Evolutionary conservation across 2,888 invertebrate genomes (phyloP).

Genomic region (Rutpela maculata): DNA sequence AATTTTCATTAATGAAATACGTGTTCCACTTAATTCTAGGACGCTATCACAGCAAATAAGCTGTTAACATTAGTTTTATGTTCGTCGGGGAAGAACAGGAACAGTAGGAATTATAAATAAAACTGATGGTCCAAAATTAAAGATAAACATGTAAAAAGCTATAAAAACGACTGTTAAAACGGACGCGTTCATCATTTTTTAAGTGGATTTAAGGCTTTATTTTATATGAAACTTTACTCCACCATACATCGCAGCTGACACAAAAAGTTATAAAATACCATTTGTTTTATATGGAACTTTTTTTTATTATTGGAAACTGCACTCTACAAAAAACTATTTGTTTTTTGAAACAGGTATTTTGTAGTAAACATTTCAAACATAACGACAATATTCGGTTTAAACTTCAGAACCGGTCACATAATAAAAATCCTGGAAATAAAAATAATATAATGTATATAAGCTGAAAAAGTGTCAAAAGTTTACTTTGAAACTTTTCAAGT

Average conservation of each 20-base stretch:
- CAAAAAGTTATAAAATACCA: slow-evolving; percentile 10
- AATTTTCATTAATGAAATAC: background rate
- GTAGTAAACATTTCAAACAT: background rate
- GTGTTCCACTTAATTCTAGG: background rate
- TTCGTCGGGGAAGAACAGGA: slow-evolving; percentile 6
- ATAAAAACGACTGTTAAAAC: slow-evolving; percentile 38
- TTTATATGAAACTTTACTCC: background rate
- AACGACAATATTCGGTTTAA: background rate
- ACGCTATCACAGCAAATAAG: background rate
- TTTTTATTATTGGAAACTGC: background rate
- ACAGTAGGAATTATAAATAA: slow-evolving; percentile 30
- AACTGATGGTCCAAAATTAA: slow-evolving; percentile 37
- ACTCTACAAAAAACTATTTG: background rate
- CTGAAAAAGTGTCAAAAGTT: background rate
- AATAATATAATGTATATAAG: background rate
- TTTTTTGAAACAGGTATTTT: background rate
- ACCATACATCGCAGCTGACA: background rate
- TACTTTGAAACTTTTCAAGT: background rate
- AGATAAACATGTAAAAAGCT: slow-evolving; percentile 41
- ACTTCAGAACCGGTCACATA: background rate
- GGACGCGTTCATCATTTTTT: background rate
- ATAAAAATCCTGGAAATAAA: background rate
- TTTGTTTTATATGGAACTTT: background rate
- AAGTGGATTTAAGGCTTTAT: slow-evolving; percentile 2
- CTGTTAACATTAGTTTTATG: slow-evolving; percentile 9